phyloP scores from a whole-genome alignment of 2,113 vertebrate species.

The Gracilinanus agilis region DNA sequence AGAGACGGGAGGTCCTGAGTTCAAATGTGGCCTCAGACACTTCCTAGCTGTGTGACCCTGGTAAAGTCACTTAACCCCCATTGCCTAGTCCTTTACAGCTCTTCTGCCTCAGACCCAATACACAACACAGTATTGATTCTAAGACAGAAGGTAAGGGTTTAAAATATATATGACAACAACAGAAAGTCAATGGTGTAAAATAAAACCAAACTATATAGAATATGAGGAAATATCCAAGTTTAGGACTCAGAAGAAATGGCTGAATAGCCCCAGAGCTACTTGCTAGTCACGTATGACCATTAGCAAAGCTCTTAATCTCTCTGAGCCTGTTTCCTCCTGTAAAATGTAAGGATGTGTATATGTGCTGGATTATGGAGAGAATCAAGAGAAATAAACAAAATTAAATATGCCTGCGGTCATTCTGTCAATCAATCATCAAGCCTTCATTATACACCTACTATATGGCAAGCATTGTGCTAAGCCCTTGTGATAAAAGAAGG shows the following conservation, averaged over 20 bases:
- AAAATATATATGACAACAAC: background rate
- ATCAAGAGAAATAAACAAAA: background rate
- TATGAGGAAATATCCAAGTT: background rate
- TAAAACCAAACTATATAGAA: background rate
- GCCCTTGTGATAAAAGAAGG: background rate
- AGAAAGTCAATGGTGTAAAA: background rate
- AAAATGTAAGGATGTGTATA: background rate
- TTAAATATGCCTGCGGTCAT: background rate
- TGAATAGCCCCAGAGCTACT: background rate
- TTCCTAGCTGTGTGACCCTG: too few relatives aligned
- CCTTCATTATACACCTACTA: background rate
- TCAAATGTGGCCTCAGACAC: too few relatives aligned
- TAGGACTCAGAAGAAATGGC: background rate
- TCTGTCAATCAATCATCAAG: background rate
- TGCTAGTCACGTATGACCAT: background rate
- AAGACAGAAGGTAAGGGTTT: too few relatives aligned
- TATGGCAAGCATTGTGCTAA: background rate
- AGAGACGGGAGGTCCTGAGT: too few relatives aligned
- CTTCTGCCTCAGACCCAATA: too few relatives aligned
- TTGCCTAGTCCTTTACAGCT: too few relatives aligned
- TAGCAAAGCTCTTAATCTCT: background rate
- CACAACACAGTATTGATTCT: too few relatives aligned
- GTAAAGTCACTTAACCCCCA: too few relatives aligned
- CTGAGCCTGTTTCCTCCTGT: background rate
- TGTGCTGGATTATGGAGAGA: background rate